These are phyloP conservation scores for Channa maculata DNA, from an alignment of 2,113 vertebrate genomes.

Conservation along the genomic window DNA sequence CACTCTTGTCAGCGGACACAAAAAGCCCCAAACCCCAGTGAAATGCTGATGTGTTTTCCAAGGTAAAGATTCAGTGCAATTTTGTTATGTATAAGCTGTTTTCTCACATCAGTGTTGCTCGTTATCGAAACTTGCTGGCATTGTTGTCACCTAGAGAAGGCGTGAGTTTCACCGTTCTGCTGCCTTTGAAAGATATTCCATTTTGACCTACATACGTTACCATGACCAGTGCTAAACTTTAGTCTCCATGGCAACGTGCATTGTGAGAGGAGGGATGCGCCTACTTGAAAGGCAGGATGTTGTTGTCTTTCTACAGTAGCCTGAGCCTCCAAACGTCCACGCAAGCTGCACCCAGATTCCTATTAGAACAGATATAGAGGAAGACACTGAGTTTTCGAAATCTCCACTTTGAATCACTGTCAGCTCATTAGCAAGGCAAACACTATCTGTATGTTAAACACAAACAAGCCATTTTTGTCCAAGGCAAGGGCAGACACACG, in stretches of 20 bases:
- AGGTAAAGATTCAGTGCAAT: conserved; percentile 20
- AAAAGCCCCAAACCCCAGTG: conserved; percentile 17
- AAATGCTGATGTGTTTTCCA: conserved; percentile 30
- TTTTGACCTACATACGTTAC: conserved; percentile 77
- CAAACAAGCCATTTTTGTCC: conserved; percentile 25
- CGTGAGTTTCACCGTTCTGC: not conserved
- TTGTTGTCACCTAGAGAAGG: conserved; percentile 30
- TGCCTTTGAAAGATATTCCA: conserved; percentile 54
- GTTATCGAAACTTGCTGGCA: conserved; percentile 44
- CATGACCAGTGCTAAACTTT: conserved; percentile 73
- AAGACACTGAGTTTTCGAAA: not conserved
- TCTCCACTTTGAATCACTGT: conserved; percentile 16
- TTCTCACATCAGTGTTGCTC: conserved; percentile 17
- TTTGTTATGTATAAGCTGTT: conserved; percentile 14
- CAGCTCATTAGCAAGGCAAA: not conserved
- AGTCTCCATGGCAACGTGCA: conserved; percentile 79
- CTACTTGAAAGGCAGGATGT: conserved; percentile 48
- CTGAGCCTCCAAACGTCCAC: conserved; percentile 41
- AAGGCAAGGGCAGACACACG: conserved; percentile 26
- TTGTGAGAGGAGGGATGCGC: conserved; percentile 50
- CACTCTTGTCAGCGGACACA: not conserved
- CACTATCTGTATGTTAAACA: not conserved
- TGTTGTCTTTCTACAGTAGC: conserved; percentile 36
- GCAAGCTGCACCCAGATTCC: conserved; percentile 29
- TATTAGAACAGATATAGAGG: conserved; percentile 17